A percentile compares a stretch with the other conserved stretches of the same genome.
Conservation (phyloP, 2,888 invertebrate genomes). For the Philonicus albiceps region DNA sequence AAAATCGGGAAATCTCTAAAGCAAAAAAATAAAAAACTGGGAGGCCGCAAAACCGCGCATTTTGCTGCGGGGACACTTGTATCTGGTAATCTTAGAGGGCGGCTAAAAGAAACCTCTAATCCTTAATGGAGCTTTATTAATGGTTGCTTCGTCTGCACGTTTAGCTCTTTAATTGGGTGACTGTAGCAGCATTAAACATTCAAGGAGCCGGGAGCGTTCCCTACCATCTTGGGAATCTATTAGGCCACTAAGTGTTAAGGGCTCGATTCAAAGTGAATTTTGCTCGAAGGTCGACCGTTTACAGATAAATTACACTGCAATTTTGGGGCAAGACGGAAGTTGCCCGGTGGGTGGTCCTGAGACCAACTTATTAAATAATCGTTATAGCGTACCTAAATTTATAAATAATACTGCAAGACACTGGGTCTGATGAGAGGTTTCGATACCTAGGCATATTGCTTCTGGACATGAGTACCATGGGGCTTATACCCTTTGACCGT, state of each 20-base stretch:
- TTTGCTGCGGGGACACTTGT: not conserved
- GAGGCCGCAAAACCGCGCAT: not conserved
- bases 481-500: not conserved
- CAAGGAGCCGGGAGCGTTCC: not conserved
- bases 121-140: slow-evolving; percentile 42
- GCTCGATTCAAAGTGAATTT: slow-evolving; percentile 20
- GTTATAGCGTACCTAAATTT: slow-evolving; percentile 38
- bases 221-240: slow-evolving; percentile 6
- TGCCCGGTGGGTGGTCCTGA: not conserved
- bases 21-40: slow-evolving; percentile 1
- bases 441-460: not conserved
- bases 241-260: not conserved
- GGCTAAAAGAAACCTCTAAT: slow-evolving; percentile 35
- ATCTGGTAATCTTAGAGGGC: slow-evolving; percentile 4
- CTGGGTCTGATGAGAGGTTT: slow-evolving; percentile 2
- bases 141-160: slow-evolving; percentile 46
- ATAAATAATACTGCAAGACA: slow-evolving; percentile 38
- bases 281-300: not conserved
- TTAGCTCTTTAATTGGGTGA: slow-evolving; percentile 38
- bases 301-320: slow-evolving; percentile 30
- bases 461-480: slow-evolving; percentile 10
- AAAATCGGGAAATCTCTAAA: slow-evolving; percentile 26
- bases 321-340: not conserved
- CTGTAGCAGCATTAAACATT: slow-evolving; percentile 25
- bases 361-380: slow-evolving; percentile 35